These are phyloP conservation scores for Hycleus phaleratus DNA, from an alignment of 1,140 invertebrate genomes.

Conservation along the genomic window DNA sequence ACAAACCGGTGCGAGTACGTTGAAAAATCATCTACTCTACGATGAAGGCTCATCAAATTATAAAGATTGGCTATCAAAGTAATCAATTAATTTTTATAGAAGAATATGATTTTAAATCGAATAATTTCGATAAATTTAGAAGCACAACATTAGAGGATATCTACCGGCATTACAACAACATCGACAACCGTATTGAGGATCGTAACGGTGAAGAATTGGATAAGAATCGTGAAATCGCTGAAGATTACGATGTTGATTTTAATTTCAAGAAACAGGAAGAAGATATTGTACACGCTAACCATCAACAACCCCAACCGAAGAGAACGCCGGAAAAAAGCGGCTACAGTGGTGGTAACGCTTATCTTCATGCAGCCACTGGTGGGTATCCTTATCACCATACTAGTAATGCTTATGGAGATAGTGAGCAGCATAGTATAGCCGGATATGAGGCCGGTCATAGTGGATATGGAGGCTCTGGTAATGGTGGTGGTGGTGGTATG, in stretches of 20 bases:
- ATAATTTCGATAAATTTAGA: constrained; percentile 31
- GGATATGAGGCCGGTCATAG: constrained; percentile 1
- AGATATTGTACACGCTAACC: not conserved
- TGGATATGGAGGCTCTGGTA: constrained; percentile 4
- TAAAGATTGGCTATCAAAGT: constrained; percentile 62
- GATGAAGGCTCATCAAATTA: constrained; percentile 60
- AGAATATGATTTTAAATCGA: too few relatives aligned
- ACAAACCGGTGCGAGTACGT: constrained; percentile 27
- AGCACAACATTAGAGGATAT: constrained; percentile 55
- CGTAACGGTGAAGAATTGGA: constrained; percentile 27
- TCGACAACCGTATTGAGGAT: constrained; percentile 30
- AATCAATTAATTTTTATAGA: constrained; percentile 20
- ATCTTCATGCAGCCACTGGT: constrained; percentile 2
- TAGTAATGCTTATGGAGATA: not conserved
- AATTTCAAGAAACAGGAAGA: constrained; percentile 34
- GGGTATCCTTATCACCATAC: constrained; percentile 1
- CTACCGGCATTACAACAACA: constrained; percentile 45
- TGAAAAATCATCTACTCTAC: constrained; percentile 49
- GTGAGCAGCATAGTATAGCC: not conserved
- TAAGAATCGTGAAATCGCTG: constrained; percentile 33
- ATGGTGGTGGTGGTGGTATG: constrained; percentile 9
- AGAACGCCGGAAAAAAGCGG: constrained; percentile 17
- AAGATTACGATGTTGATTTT: constrained; percentile 43
- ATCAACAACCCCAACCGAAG: not conserved
- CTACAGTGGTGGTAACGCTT: constrained; percentile 15